Percentiles rank a stretch among this genome's conserved stretches.
Conservation (phyloP, 30 jellyfish, hydroid and myxozoan species). For the Aurelia sp. region DNA sequence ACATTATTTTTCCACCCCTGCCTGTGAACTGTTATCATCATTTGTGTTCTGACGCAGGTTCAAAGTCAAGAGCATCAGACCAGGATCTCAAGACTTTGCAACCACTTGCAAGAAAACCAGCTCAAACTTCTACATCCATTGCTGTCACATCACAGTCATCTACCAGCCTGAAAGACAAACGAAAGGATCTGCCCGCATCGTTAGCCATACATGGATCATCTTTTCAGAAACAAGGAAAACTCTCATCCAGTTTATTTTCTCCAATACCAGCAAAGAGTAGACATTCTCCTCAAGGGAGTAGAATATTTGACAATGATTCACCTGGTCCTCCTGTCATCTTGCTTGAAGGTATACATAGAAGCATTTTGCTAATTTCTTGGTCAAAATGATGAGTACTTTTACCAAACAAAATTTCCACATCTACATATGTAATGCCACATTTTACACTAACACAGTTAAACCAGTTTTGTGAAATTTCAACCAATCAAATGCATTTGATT, state of each 20-base stretch:
- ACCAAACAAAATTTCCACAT: too few relatives aligned
- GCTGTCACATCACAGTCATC: constrained; percentile 51
- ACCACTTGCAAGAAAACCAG: constrained; percentile 57
- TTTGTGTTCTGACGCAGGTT: constrained; percentile 11
- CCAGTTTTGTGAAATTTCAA: too few relatives aligned
- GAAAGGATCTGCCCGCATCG: constrained; percentile 50
- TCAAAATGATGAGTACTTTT: too few relatives aligned
- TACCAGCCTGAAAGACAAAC: constrained; percentile 35
- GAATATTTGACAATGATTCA: constrained; percentile 58
- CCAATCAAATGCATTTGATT: too few relatives aligned
- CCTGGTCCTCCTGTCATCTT: constrained; percentile 69
- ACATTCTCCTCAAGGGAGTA: constrained; percentile 33
- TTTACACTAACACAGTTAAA: too few relatives aligned
- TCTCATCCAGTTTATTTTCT: constrained; percentile 44
- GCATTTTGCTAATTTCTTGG: too few relatives aligned
- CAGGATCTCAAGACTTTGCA: constrained; percentile 45
- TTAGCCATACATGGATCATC: constrained; percentile 39
- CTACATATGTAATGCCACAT: too few relatives aligned
- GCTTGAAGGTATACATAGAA: constrained; percentile 35
- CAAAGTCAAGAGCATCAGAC: constrained; percentile 70
- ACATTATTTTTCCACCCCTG: too few relatives aligned
- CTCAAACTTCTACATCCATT: constrained; percentile 19
- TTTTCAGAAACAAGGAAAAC: constrained; percentile 65
- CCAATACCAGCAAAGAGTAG: constrained; percentile 58
- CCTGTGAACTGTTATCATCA: too few relatives aligned